Evolutionary conservation across 2,888 invertebrate genomes (phyloP), one percentile per base, ranked within the genome.

Genomic region (Baccha elongata): DNA sequence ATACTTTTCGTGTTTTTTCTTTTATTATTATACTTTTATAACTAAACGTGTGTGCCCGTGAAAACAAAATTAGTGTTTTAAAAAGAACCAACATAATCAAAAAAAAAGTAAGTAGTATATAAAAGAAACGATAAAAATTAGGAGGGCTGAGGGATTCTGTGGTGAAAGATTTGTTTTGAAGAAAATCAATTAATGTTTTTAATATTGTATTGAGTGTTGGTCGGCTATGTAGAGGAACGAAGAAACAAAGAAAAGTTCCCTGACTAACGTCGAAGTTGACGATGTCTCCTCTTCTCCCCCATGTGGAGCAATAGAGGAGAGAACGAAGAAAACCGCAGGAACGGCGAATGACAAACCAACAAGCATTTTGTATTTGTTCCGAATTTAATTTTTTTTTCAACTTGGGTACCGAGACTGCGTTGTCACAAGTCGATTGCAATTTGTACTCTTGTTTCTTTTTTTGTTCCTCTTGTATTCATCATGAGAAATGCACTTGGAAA

Each of bases 391-490:
- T 64, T 52, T 19, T 21, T 53, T 42, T 60, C 37, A 46, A 15
- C n/a, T 62, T 64, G 32, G 29, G 46, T 35, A 46, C 71, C 65
- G 81, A 81, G 81, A 76, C 81, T 81, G 81, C 76, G 81, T 81
- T 81, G 75, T 81, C 46, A 62, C 68, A 80, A 80, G 74, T 74
- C 53, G 76, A 80, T 75, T 81, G 76, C 65, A 81, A 44, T 75
- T 81, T 76, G 60, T 62, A 32, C 71, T 53, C 65, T 46, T 67
- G 60, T 58, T 55, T 65, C 15, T 15, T 10, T 6, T 23, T 50
- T 40, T 42, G 40, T 55, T 32, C 23, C 58, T 58, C 40, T 23
- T 40, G 37, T 11, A 40, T 37, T 42, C 21, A 53, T 64, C 3
- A 58, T 26, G 58, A 40, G 37, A 76, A 72, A 71, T 81, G 81